Base-by-base conservation (phyloP, 2,113 vertebrate species). In the Pseudorectes ferrugineus region DNA sequence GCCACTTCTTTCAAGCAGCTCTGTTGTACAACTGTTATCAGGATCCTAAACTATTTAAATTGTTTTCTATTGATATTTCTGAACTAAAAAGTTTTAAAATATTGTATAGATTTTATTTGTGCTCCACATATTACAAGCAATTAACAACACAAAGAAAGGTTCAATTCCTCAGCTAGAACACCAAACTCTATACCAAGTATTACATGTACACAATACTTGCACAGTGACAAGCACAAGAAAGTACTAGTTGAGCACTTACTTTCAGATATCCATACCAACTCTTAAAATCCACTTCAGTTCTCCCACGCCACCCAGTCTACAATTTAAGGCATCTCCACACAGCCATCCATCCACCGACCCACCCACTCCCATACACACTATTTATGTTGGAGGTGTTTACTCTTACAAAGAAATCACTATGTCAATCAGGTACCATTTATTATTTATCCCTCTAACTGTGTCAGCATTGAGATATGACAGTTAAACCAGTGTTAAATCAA, bases 401-500 rank as follows among this genome's bases (percentile, higher is more conserved):
- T 90, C 67, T 98, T 95, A 94, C 97, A 95, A 97, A 81, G 87
- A 70, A 65, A 97, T 97, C 96, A 97, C 97, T 96, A 96, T 91
- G 95, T 97, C 97, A 91, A 92, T 96, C 97, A 96, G 97, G 98
- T 98, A 98, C 97, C 98, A 96, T 96, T 97, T 96, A 96, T 96
- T 94, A 94, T 96, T 98, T 98, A 98, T 93, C 98, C 97, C 96
- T 98, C 97, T 97, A 98, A 98, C 95, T 97, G 96, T 98, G 98
- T 98, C 98, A 98, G 98, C 97, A 96, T 97, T 97, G 98, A 98
- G 97, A 98, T 96, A 97, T 96, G 97, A 98, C 97, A 98, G 96
- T 98, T 98, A 98, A 97, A 98, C 98, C 98, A 98, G 98, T 98
- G 98, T 98, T 98, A 98, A 98, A 98, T 98, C 98, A 98, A 98